These are phyloP conservation scores for Silurus glanis DNA, from an alignment of 2,113 vertebrate species.

Conservation along the genomic window DNA sequence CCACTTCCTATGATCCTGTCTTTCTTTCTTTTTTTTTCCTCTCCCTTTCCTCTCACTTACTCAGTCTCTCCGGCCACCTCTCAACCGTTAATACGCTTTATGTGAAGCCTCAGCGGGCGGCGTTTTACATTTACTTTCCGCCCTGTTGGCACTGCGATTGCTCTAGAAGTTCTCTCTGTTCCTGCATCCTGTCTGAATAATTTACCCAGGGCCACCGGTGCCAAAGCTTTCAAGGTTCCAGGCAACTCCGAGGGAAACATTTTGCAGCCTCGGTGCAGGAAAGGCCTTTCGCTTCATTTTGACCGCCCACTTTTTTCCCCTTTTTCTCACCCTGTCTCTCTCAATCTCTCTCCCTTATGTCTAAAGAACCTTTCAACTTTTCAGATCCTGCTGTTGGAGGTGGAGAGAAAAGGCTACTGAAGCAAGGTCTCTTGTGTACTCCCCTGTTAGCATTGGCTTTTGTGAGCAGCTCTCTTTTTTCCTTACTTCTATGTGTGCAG, in stretches of 20 bases:
- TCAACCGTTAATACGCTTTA: slow-evolving; percentile 15
- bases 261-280: slow-evolving; percentile 35
- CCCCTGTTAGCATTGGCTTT: slow-evolving; percentile 19
- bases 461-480: slow-evolving; percentile 26
- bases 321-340: not conserved
- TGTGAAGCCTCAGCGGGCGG: not conserved
- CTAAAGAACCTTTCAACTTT: slow-evolving; percentile 48
- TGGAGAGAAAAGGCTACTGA: not conserved
- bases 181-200: slow-evolving; percentile 55
- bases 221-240: slow-evolving; percentile 55
- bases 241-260: slow-evolving; percentile 30
- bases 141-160: slow-evolving; percentile 28
- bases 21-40: too few relatives aligned
- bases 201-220: slow-evolving; percentile 50
- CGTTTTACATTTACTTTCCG: slow-evolving; percentile 35
- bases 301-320: not conserved
- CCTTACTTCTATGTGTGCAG: slow-evolving; percentile 6
- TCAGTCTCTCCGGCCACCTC: not conserved
- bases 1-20: not conserved
- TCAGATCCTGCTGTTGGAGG: slow-evolving; percentile 28
- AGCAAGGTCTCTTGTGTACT: slow-evolving; percentile 11
- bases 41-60: not conserved
- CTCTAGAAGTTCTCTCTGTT: slow-evolving; percentile 13
- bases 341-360: slow-evolving; percentile 20
- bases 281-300: slow-evolving; percentile 22